Base-by-base conservation (phyloP, 2,113 vertebrate species). In the Poeciliopsis occidentalis region DNA sequence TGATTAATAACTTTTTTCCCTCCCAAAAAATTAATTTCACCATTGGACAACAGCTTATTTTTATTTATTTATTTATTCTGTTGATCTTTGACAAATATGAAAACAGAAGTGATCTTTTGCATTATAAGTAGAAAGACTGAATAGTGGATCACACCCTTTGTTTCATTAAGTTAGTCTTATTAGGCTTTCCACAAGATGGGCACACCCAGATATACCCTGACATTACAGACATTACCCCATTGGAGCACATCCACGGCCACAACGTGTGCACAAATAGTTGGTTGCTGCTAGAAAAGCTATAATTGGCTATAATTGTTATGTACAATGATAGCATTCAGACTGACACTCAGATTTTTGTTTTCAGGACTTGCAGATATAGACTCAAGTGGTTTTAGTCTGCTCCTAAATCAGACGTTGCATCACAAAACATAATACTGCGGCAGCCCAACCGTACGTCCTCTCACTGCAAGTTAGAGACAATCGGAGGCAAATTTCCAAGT, bases 381-480 rank as follows among this genome's bases (percentile, higher is more conserved):
- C n/a, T 41, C 10, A 8, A n/a, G 64, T 26, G 11, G 32, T 37
- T 65, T 44, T 22, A 44, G n/a, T 67, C n/a, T n/a, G 10, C 37
- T 17, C 37, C 64, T 44, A 67, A 44, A 32, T 57, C 51, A 80
- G 79, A 80, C 73, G 60, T 37, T 11, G 66, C 10, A 30, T 13
- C 60, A 34, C 27, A 64, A 70, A 51, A 78, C 51, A 2, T 4
- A 17, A 60, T 32, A 67, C 10, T 17, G 57, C 65, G 69, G 37
- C 15, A 61, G 60, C 39, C 29, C 30, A 12, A 8, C 79, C 75
- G 80, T 81, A 81, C 64, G 73, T 85, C 69, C 77, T 32, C 19
- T 89, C 74, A 82, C 39, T 73, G 74, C 78, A 64, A 83, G 30
- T 72, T 37, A 11, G 30, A 76, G 75, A 81, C 78, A 47, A 80